Conservation (phyloP, 2,113 vertebrate species). For the Tachysurus vachellii region DNA sequence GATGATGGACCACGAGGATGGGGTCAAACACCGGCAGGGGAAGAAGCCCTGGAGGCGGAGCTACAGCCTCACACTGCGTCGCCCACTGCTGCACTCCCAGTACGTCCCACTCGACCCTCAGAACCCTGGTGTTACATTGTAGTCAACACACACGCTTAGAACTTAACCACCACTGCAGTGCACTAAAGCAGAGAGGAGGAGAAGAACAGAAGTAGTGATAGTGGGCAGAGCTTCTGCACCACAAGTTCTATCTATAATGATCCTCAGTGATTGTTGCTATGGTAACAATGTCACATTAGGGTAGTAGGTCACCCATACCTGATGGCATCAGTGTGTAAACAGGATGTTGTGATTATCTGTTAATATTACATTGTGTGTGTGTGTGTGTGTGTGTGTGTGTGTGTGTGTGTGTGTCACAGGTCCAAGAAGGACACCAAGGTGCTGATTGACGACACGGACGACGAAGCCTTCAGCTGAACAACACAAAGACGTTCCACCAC, state of each 20-base stretch:
- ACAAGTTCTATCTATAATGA: background rate
- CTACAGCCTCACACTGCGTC: constrained; percentile 87
- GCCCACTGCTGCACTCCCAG: constrained; percentile 88
- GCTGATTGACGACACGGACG: constrained; percentile 96
- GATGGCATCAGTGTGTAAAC: background rate
- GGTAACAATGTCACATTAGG: background rate
- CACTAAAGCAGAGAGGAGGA: background rate
- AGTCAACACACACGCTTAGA: background rate
- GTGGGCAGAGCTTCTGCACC: background rate
- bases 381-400: constrained; percentile 12
- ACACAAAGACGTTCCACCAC: constrained; percentile 33
- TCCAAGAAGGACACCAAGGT: constrained; percentile 95
- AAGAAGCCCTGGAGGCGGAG: constrained; percentile 90
- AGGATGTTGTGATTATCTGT: background rate
- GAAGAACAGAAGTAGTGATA: background rate
- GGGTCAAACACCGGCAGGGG: constrained; percentile 91
- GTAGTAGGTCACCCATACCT: background rate
- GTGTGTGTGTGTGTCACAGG: constrained; percentile 66
- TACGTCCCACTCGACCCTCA: constrained; percentile 63
- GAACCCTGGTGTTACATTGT: background rate
- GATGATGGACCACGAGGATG: constrained; percentile 99
- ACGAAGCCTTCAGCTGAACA: constrained; percentile 93
- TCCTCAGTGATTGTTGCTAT: background rate
- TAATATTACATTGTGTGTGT: background rate
- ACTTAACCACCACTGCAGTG: background rate